These are phyloP conservation scores for Pandemis corylana DNA, from an alignment of 2,888 invertebrate genomes.

Conservation along the genomic window DNA sequence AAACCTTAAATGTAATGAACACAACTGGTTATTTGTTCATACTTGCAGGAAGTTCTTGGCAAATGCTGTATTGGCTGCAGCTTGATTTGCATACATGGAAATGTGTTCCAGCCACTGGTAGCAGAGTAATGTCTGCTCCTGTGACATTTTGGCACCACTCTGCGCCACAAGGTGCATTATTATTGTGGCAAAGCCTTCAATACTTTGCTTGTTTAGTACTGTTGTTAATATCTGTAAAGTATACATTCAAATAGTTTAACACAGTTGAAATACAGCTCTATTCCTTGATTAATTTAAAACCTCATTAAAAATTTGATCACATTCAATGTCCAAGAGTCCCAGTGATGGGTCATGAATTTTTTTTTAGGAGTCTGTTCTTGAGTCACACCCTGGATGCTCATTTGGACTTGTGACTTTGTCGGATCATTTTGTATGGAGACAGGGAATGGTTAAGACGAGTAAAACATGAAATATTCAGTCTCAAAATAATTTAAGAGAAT, in stretches of 20 bases:
- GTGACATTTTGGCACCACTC: conserved; percentile 67
- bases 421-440: too few relatives aligned
- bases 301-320: too few relatives aligned
- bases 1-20: background rate
- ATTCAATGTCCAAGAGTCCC: too few relatives aligned
- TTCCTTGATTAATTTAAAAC: background rate
- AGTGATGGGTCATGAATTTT: too few relatives aligned
- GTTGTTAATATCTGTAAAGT: conserved; percentile 77
- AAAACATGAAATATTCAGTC: too few relatives aligned
- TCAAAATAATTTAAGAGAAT: too few relatives aligned
- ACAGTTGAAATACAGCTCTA: background rate
- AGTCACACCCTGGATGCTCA: too few relatives aligned
- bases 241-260: background rate
- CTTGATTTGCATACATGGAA: conserved; percentile 82
- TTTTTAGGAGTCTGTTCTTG: too few relatives aligned
- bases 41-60: conserved; percentile 82
- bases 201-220: conserved; percentile 71
- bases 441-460: too few relatives aligned
- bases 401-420: too few relatives aligned
- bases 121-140: conserved; percentile 72
- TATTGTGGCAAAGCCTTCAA: conserved; percentile 83
- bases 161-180: conserved; percentile 75
- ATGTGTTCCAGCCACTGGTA: conserved; percentile 89
- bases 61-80: conserved; percentile 69
- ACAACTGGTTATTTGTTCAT: conserved; percentile 40